Evolutionary conservation across 2,797 vertebrate species (phyloP), one percentile per base, ranked within the genome.

Genomic region (Oryzias dopingdopingensis): DNA sequence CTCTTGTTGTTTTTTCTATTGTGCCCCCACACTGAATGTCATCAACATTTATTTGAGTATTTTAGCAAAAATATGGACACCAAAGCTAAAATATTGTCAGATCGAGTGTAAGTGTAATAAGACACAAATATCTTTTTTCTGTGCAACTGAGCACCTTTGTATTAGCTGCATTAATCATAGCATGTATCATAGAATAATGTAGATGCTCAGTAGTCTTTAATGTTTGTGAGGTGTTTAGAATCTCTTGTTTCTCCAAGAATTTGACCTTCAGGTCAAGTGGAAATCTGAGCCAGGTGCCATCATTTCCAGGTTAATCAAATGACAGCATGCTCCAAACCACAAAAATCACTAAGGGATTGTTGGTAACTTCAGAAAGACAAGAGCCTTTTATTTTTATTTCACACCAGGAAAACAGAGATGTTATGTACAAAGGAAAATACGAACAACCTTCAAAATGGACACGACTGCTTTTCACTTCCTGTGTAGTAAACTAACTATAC

Each of bases 111-210:
- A 37, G 32, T 37, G 32, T 3, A 37, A 37, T 37, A 12, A 17
- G 1, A 44, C 45, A 4, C 29, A 13, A 41, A 32, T 22, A 53
- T 82, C 76, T 79, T 82, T 86, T 79, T 79, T 56, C 59, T 63
- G 65, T 84, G 80, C 72, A 79, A 82, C 85, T 86, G 83, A 56
- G 62, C 77, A 74, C 79, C 73, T 72, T 54, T 46, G 10, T 22
- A 42, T 29, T 56, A 65, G 42, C 43, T 17, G 29, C 62, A 17
- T 53, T 23, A 49, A 17, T 32, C 15, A 40, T 80, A 70, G 66
- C 55, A 54, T 48, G 51, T 17, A 20, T 23, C 37, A 5, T 59
- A 14, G 47, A 58, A 32, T 29, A 0, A 32, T 32, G 4, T 75
- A 79, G 70, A 53, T 49, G 6, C 46, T 48, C 40, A 23, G 14